A percentile compares a stretch with the other conserved stretches of the same genome.
Conservation (phyloP, 2,888 invertebrate genomes). For the Galeruca laticollis region DNA sequence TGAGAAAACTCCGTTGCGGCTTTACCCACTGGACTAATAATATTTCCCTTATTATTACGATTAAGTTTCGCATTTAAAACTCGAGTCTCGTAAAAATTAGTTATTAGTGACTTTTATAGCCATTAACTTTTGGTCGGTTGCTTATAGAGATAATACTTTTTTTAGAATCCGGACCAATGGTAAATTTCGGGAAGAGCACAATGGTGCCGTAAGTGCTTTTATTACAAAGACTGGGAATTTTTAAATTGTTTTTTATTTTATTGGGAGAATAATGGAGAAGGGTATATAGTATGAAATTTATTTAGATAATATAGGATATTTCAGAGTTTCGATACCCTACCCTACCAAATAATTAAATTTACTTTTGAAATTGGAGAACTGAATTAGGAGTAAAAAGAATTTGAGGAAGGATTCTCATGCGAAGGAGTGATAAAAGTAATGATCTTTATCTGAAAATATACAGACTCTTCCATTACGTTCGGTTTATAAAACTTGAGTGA, state of each 20-base stretch:
- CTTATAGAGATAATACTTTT: conserved; percentile 33
- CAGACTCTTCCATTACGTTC: too few relatives aligned
- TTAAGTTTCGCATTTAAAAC: conserved; percentile 28
- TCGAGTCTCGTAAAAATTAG: conserved; percentile 31
- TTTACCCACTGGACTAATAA: conserved; percentile 1
- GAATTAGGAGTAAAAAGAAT: too few relatives aligned
- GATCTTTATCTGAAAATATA: too few relatives aligned
- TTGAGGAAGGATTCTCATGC: too few relatives aligned
- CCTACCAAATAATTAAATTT: too few relatives aligned
- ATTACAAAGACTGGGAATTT: not conserved
- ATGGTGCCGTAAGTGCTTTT: conserved; percentile 12
- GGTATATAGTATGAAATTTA: not conserved
- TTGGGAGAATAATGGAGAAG: not conserved
- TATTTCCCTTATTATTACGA: conserved; percentile 10
- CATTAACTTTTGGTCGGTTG: conserved; percentile 26
- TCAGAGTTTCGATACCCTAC: too few relatives aligned
- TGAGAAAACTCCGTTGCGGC: not conserved
- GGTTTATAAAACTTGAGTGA: too few relatives aligned
- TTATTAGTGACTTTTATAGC: conserved; percentile 33
- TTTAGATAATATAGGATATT: too few relatives aligned
- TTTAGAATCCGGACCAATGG: not conserved
- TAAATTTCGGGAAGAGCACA: not conserved
- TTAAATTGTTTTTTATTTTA: not conserved
- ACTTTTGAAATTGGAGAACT: too few relatives aligned
- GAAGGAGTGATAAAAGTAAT: too few relatives aligned